These are phyloP conservation scores for Pocillopora grandis DNA, from an alignment of 92 coral and sea anemone genomes.

Conservation along the genomic window DNA sequence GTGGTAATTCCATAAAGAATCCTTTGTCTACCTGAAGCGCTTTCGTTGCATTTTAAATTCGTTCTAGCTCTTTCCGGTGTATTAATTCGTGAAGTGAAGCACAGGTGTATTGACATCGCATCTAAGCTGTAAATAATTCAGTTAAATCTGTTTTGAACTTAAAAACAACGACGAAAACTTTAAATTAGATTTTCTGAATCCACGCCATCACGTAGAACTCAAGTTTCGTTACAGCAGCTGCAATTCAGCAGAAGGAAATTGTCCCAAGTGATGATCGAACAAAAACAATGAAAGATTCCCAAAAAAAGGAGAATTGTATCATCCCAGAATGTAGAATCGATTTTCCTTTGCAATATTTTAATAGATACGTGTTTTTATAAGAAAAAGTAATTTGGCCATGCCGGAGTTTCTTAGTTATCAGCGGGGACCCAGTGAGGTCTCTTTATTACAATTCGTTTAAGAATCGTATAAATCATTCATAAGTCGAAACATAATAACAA, in stretches of 20 bases:
- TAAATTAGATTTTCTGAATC: slow-evolving; percentile 24
- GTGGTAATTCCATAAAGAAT: neutral
- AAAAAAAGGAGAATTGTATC: no score
- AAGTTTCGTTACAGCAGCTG: no score
- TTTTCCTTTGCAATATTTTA: neutral
- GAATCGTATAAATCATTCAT: slow-evolving; percentile 32
- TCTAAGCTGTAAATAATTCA: slow-evolving; percentile 44
- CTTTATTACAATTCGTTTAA: slow-evolving; percentile 40
- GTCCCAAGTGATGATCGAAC: neutral
- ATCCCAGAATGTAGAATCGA: neutral
- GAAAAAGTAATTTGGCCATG: slow-evolving; percentile 39
- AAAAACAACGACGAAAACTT: slow-evolving; percentile 40
- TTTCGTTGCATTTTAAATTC: neutral
- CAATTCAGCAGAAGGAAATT: neutral
- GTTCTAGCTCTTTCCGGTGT: neutral
- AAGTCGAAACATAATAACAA: slow-evolving; percentile 20
- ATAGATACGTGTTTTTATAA: slow-evolving; percentile 18
- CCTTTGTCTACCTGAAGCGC: neutral
- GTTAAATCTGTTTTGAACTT: slow-evolving; percentile 23
- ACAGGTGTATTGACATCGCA: slow-evolving; percentile 20
- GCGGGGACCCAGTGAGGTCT: slow-evolving; percentile 24
- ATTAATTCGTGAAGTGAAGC: neutral
- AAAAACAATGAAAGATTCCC: neutral
- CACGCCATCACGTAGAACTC: neutral
- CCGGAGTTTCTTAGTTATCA: slow-evolving; percentile 29